Evolutionary conservation across 2,797 vertebrate genomes (phyloP).

Genomic region (Sebastiscus albofasciatus): DNA sequence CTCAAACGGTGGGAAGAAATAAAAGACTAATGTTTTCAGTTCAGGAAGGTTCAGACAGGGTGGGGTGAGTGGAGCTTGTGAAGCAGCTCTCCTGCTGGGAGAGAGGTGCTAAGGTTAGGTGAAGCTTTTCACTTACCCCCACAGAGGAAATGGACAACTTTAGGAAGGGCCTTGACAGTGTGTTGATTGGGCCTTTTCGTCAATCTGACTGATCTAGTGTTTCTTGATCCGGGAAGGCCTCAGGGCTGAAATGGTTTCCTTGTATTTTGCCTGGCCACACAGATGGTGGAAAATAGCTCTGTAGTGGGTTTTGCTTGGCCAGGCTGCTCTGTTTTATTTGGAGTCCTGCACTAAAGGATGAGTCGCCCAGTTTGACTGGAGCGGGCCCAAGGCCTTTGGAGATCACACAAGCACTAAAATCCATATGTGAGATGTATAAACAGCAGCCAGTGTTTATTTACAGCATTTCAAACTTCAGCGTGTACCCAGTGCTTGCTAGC

Average conservation of each 20-base stretch:
- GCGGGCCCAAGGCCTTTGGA: conserved; percentile 68
- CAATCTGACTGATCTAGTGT: conserved; percentile 70
- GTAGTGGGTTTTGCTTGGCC: conserved; percentile 83
- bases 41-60: conserved; percentile 45
- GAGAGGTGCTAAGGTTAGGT: conserved; percentile 9
- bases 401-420: conserved; percentile 78
- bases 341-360: conserved; percentile 84
- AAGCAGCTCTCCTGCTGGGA: conserved; percentile 42
- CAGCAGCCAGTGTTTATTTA: conserved; percentile 75
- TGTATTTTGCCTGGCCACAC: conserved; percentile 86
- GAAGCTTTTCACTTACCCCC: conserved; percentile 41
- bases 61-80: conserved; percentile 4
- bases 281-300: conserved; percentile 85
- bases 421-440: conserved; percentile 78
- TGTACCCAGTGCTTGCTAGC: conserved; percentile 35
- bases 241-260: conserved; percentile 74
- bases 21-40: conserved; percentile 52
- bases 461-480: conserved; percentile 61
- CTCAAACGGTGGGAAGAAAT: conserved; percentile 46
- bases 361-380: conserved; percentile 76
- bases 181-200: conserved; percentile 80
- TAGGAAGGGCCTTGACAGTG: conserved; percentile 70
- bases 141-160: conserved; percentile 68
- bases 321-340: conserved; percentile 83
- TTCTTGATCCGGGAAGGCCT: conserved; percentile 68